Base-by-base conservation (phyloP, 2,888 invertebrate genomes). In the Caenorhabditis afra region DNA sequence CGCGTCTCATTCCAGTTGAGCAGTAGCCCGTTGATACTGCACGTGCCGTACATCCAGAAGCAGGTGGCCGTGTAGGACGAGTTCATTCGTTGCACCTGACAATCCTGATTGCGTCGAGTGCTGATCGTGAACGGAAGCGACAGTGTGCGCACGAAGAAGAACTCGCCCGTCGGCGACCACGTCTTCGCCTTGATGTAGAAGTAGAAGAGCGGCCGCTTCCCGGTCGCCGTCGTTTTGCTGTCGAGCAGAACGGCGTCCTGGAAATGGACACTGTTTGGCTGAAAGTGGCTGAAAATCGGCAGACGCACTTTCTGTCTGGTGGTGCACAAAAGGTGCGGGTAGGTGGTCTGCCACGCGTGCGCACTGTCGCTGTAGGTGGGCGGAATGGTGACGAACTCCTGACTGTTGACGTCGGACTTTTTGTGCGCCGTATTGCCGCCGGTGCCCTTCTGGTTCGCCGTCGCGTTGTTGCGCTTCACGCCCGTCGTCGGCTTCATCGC, bases 1-100 rank as follows among this genome's bases (percentile, higher is more conserved):
- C 85, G 76, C 39, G 41, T 58, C 22, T 87, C 87, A 37, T 57
- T 81, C 85, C 87, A 87, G n/a, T 82, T 73, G 62, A 88, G 22
- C 14, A 89, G 53, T 37, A 87, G 76, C 14, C 86, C 88, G 59
- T 88, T 87, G 16, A 85, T 50, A 10, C 71, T 66, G 16, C 85
- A 75, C 12, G 84, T 85, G 10, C 88, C 89, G 67, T 88, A 89
- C 57, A 89, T 73, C 89, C 89, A 89, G 66, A 89, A 89, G 59
- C 88, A 88, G 11, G 89, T 89, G 20, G 89, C 90, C 7, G 90
- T 89, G 73, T 90, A 90, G n/a, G 88, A 89, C 10, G 84, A 86
- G 83, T 89, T 88, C 90, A 90, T 90, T 16, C 90, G 73, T 65
- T 90, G 90, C 45, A 90, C 89, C 81, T 90, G 90, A 66, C 90